Conservation (phyloP, 2,888 invertebrate species). For the Spilosoma lubricipeda region DNA sequence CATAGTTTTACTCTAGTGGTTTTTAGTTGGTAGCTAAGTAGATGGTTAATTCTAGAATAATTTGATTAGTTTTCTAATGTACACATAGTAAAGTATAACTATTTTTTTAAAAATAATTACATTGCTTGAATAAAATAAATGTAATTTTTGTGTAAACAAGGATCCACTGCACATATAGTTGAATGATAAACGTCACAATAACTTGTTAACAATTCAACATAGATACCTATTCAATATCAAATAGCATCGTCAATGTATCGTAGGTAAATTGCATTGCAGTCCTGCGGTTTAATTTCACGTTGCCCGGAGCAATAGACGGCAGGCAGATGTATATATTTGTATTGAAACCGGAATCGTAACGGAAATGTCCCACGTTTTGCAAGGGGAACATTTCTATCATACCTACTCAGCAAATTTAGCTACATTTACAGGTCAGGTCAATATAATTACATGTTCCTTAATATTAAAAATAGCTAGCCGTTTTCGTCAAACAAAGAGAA, state of each 20-base stretch:
- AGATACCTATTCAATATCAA: constrained; percentile 30
- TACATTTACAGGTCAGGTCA: neutral
- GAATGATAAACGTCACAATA: neutral
- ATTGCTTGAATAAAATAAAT: neutral
- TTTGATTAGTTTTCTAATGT: neutral
- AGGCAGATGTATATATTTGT: constrained; percentile 44
- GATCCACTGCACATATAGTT: neutral
- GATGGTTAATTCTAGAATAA: neutral
- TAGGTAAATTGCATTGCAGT: constrained; percentile 52
- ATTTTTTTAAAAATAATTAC: neutral
- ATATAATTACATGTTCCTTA: neutral
- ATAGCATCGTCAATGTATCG: constrained; percentile 26
- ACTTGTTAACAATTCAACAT: neutral
- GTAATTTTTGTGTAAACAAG: neutral
- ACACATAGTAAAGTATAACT: neutral
- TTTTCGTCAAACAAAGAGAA: too few species aligned
- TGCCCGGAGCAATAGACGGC: constrained; percentile 48
- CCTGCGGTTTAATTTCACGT: constrained; percentile 55
- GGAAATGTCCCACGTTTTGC: constrained; percentile 33
- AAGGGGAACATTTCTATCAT: neutral
- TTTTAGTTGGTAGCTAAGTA: too few species aligned
- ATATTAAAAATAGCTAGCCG: too few species aligned
- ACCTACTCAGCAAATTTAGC: constrained; percentile 22
- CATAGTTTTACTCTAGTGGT: too few species aligned
- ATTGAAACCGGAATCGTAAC: constrained; percentile 41